Percentiles rank a stretch among this genome's conserved stretches.
phyloP scores from a whole-genome alignment of 2,113 vertebrate species.

The Polypterus senegalus region DNA sequence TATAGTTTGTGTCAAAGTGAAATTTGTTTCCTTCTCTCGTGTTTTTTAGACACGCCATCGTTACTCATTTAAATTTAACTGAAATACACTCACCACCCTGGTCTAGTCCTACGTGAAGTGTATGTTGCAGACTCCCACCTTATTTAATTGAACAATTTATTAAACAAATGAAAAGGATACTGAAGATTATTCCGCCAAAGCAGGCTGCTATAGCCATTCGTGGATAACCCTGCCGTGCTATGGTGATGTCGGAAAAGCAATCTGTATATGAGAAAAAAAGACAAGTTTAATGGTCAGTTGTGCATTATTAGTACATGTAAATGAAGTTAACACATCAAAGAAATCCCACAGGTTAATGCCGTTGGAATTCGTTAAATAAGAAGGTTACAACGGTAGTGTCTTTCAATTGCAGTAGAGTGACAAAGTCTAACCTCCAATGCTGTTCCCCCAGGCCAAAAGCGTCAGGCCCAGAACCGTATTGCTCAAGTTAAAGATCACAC shows the following conservation, averaged over 20 bases:
- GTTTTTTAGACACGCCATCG: no score
- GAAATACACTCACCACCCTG: no score
- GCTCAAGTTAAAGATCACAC: slow-evolving; percentile 75
- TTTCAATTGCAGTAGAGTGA: not conserved
- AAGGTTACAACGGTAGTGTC: no score
- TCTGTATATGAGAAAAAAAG: slow-evolving; percentile 43
- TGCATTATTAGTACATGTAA: not conserved
- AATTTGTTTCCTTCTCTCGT: no score
- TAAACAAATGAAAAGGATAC: slow-evolving; percentile 65
- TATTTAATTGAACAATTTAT: no score
- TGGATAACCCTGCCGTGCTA: slow-evolving; percentile 86
- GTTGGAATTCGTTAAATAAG: no score
- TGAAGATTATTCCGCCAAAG: slow-evolving; percentile 95
- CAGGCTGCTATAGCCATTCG: slow-evolving; percentile 94
- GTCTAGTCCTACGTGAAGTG: no score
- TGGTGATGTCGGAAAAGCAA: slow-evolving; percentile 81
- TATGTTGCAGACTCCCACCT: no score
- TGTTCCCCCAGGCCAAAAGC: slow-evolving; percentile 94
- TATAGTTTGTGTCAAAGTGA: no score
- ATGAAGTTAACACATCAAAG: not conserved
- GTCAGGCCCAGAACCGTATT: slow-evolving; percentile 91
- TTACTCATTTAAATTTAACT: no score
- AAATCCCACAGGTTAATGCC: no score
- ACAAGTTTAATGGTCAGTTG: not conserved
- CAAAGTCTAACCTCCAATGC: slow-evolving; percentile 58